A percentile compares a stretch with the other conserved stretches of the same genome.
These are phyloP conservation scores for Propithecus deckenii DNA, from an alignment of 2,797 vertebrate genomes.

Conservation along the genomic window DNA sequence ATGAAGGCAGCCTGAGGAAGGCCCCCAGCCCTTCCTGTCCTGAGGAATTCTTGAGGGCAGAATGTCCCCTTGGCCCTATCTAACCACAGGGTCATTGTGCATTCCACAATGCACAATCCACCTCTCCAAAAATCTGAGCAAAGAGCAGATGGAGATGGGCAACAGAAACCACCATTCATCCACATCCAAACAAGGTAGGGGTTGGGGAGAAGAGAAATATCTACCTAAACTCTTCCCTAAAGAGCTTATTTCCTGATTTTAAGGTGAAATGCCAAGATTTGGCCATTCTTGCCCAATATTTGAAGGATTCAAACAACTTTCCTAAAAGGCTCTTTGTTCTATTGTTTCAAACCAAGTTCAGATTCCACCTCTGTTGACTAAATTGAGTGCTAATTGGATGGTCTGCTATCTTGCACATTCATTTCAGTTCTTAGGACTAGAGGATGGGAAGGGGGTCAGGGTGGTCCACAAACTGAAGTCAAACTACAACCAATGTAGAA, in stretches of 20 bases:
- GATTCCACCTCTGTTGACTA: not conserved
- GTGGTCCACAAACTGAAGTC: not conserved
- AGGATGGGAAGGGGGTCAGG: not conserved
- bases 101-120: not conserved
- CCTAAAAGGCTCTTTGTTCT: not conserved
- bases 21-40: not conserved
- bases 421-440: not conserved
- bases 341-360: not conserved
- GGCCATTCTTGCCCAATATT: not conserved
- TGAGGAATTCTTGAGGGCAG: not conserved
- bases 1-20: not conserved
- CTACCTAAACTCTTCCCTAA: not conserved
- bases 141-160: not conserved
- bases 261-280: not conserved
- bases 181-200: fast-evolving
- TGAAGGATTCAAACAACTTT: not conserved
- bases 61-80: not conserved
- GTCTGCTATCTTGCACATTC: not conserved
- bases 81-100: not conserved
- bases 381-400: not conserved
- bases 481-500: not conserved
- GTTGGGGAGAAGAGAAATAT: not conserved
- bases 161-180: not conserved
- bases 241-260: not conserved
- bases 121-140: not conserved